Evolutionary conservation across 2,888 invertebrate genomes (phyloP).

Genomic region (Xanthia icteritia): DNA sequence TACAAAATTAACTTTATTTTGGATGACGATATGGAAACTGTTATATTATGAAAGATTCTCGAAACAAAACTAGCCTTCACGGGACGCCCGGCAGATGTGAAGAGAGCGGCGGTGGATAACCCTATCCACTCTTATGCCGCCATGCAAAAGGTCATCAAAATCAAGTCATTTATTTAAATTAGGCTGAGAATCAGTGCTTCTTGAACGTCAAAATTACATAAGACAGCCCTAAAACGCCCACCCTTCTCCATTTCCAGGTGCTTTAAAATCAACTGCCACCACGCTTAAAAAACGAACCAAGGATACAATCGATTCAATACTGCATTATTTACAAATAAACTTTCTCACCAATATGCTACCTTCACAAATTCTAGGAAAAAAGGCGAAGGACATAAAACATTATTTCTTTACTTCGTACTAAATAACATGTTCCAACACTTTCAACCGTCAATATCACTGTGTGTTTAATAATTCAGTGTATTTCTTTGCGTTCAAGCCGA

Average conservation of each 20-base stretch:
- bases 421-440: constrained; percentile 26
- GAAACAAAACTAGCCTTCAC: not conserved
- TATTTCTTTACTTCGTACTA: constrained; percentile 30
- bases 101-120: not conserved
- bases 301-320: not conserved
- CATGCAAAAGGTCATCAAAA: too few relatives aligned
- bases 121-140: too few relatives aligned
- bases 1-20: not conserved
- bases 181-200: not conserved
- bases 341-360: not conserved
- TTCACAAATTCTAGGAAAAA: constrained; percentile 23
- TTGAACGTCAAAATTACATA: not conserved
- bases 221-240: not conserved
- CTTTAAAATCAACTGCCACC: not conserved
- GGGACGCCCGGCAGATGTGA: not conserved
- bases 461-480: constrained; percentile 46
- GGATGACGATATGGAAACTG: too few relatives aligned
- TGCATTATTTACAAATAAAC: not conserved
- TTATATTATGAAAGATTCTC: not conserved
- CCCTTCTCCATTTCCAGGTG: too few relatives aligned
- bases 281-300: not conserved
- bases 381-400: constrained; percentile 24
- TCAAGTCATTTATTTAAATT: not conserved
- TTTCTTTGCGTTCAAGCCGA: constrained; percentile 9
- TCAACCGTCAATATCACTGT: constrained; percentile 30